A percentile compares a stretch with the other conserved stretches of the same genome.
Evolutionary conservation across 2,113 vertebrate species (phyloP).

Genomic region (Ramphastos sulfuratus): DNA sequence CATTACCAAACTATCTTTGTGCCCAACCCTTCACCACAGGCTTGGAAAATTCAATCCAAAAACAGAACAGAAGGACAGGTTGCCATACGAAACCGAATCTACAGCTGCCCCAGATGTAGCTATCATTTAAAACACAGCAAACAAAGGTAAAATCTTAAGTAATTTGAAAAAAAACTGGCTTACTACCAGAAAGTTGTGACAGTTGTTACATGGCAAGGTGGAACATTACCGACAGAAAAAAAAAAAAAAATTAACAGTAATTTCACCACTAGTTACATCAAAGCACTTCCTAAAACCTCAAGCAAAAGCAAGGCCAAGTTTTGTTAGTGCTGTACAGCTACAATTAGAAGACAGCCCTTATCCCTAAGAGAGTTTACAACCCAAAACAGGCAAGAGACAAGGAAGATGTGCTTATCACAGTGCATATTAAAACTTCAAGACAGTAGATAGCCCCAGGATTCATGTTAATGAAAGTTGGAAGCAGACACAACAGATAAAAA

Average conservation of each 20-base stretch:
- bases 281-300: slow-evolving; percentile 1
- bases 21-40: neutral
- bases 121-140: neutral
- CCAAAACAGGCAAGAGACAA: neutral
- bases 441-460: slow-evolving; percentile 45
- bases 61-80: neutral
- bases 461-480: slow-evolving; percentile 28
- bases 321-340: neutral
- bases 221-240: slow-evolving; percentile 17
- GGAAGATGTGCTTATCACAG: neutral
- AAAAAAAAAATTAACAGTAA: neutral
- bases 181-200: neutral
- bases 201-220: slow-evolving; percentile 6
- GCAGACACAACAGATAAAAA: slow-evolving; percentile 46
- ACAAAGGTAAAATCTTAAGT: neutral
- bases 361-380: slow-evolving; percentile 39
- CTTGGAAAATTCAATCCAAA: neutral
- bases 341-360: slow-evolving; percentile 33
- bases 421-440: slow-evolving; percentile 49
- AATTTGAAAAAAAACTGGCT: neutral
- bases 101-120: neutral
- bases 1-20: neutral
- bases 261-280: slow-evolving; percentile 27
- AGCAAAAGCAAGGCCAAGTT: slow-evolving; percentile 25
- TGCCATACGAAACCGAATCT: neutral